Base-by-base conservation (phyloP, 2,113 vertebrate species). In the Platycercus adscitus region DNA sequence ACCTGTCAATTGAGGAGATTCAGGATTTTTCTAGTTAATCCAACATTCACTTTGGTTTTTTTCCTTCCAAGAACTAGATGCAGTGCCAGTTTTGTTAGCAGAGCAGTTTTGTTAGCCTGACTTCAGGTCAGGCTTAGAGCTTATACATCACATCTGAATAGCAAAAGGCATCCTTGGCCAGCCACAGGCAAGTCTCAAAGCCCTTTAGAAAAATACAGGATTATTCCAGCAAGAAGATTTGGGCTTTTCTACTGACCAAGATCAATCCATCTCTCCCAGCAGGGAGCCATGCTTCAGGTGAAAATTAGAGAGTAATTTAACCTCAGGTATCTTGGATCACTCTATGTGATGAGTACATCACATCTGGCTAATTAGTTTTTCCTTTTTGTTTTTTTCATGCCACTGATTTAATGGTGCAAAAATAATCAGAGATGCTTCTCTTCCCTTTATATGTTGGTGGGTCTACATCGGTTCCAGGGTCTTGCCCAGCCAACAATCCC, bases 401-500 rank as follows among this genome's bases (percentile, higher is more conserved):
- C 76, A 92, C 82, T 3, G 44, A 93, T 93, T 93, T 70, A 91
- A 84, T 28, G 93, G 75, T 24, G 58, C 53, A 87, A 91, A 94
- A 89, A 83, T 44, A 47, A 97, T 92, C 93, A 97, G 95, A 97
- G 96, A 94, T 79, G 93, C 91, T 91, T 66, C n/a, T 89, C 52
- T 69, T 79, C 79, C 43, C 81, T 90, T 92, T 89, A 17, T 46
- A 33, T 39, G 23, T n/a, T 81, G 80, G 55, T 89, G 81, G 72
- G 55, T 78, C 71, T 96, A 75, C 24, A n/a, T 3, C 1, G 3
- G 58, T 83, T 92, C 83, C 79, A 86, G 68, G 70, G 56, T 81
- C 76, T 95, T 84, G 70, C 91, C 86, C 78, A 91, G 86, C 33
- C 79, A 83, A 69, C 70, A 88, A 90, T 64, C 76, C 82, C 86